Conservation (phyloP, 1,140 invertebrate species). For the Drosophila virilis region DNA sequence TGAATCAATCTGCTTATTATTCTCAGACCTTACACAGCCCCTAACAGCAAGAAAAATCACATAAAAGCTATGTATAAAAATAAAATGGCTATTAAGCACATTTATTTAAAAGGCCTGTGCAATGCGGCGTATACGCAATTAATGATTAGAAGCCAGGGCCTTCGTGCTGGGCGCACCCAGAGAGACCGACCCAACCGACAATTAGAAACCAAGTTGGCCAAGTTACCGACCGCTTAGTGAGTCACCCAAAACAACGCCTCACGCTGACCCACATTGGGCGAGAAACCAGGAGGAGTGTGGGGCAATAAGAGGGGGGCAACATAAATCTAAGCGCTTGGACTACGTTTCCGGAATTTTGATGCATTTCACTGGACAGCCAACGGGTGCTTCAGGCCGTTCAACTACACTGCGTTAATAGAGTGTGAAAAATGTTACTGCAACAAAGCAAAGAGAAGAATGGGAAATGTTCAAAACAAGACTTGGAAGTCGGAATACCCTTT, state of each 20-base stretch:
- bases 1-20: background rate
- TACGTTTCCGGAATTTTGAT: constrained; percentile 74
- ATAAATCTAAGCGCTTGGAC: constrained; percentile 61
- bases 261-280: constrained; percentile 68
- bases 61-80: constrained; percentile 31
- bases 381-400: constrained; percentile 24
- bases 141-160: constrained; percentile 40
- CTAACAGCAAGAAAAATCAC: constrained; percentile 9
- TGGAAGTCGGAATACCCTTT: background rate
- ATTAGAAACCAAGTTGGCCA: constrained; percentile 64
- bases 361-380: constrained; percentile 54
- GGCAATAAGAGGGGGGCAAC: constrained; percentile 11
- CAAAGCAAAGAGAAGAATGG: background rate
- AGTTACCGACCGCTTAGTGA: constrained; percentile 61
- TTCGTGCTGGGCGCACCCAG: constrained; percentile 54
- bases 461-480: background rate
- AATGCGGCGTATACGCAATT: constrained; percentile 49
- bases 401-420: constrained; percentile 63
- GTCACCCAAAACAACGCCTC: constrained; percentile 53
- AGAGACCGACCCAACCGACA: constrained; percentile 45
- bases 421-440: constrained; percentile 64
- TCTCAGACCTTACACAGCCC: background rate
- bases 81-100: constrained; percentile 39
- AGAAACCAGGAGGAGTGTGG: constrained; percentile 16
- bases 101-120: constrained; percentile 44